Percentiles rank a stretch among this genome's conserved stretches.
Evolutionary conservation across 2,888 invertebrate genomes (phyloP).

Genomic region (Mechanitis messenoides): DNA sequence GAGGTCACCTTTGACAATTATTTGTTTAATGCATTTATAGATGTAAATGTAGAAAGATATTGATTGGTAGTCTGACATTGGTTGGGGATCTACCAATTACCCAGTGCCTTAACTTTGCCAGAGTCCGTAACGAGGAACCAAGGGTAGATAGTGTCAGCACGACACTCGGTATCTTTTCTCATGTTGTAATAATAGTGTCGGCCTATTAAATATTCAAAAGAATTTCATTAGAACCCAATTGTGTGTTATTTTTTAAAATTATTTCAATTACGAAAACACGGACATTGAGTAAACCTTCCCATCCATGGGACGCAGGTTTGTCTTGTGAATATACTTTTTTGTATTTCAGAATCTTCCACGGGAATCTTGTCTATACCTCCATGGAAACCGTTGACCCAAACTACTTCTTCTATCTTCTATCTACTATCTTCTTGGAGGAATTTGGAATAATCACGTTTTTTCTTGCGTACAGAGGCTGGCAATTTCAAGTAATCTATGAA

Average conservation of each 20-base stretch:
- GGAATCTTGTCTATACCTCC: slow-evolving; percentile 35
- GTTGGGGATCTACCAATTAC: slow-evolving; percentile 35
- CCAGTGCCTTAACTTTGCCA: slow-evolving; percentile 38
- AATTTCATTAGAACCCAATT: not conserved
- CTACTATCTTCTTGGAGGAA: slow-evolving; percentile 25
- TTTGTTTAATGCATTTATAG: too few relatives aligned
- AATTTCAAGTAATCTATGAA: slow-evolving; percentile 22
- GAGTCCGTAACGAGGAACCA: slow-evolving; percentile 45
- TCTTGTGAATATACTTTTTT: slow-evolving; percentile 39
- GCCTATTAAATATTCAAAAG: slow-evolving; percentile 31
- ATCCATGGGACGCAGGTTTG: slow-evolving; percentile 57
- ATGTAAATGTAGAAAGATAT: slow-evolving; percentile 29
- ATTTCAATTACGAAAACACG: not conserved
- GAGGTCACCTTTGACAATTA: slow-evolving; percentile 25
- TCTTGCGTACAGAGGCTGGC: slow-evolving; percentile 15
- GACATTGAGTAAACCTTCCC: slow-evolving; percentile 41
- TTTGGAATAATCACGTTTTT: slow-evolving; percentile 7
- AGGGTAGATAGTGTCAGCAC: slow-evolving; percentile 33
- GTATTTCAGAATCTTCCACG: slow-evolving; percentile 27
- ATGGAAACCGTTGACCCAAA: slow-evolving; percentile 42
- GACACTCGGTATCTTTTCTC: slow-evolving; percentile 34
- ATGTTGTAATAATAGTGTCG: slow-evolving; percentile 51
- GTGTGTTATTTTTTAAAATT: too few relatives aligned
- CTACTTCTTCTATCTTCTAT: slow-evolving; percentile 16
- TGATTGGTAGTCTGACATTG: slow-evolving; percentile 33